phyloP scores from a whole-genome alignment of 2,113 vertebrate species.

The Pterocles orientalis region DNA sequence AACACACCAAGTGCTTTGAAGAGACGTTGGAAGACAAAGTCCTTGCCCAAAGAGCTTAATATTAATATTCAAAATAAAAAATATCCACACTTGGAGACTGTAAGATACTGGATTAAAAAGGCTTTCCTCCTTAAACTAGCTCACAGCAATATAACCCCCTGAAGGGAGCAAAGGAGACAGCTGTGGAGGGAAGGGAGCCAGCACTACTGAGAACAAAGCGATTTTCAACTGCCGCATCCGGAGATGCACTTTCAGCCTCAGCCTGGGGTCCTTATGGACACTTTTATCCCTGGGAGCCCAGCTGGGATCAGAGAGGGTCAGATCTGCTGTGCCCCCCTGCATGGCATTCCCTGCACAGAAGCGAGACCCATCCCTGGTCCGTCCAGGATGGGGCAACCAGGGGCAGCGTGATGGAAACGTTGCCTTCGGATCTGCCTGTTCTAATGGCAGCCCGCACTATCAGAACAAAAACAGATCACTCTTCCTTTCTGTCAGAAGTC shows the following conservation, averaged over 20 bases:
- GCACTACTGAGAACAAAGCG: neutral
- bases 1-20: neutral
- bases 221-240: neutral
- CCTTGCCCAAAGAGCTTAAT: constrained; percentile 29
- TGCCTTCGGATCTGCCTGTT: neutral
- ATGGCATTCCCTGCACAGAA: rapidly evolving
- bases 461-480: rapidly evolving
- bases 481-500: neutral
- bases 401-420: rapidly evolving
- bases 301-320: neutral
- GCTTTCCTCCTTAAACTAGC: constrained; percentile 57
- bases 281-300: neutral
- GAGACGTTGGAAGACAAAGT: neutral
- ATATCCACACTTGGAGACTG: neutral
- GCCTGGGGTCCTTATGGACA: neutral
- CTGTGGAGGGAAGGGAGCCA: constrained; percentile 44
- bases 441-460: neutral
- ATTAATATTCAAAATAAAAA: constrained; percentile 15
- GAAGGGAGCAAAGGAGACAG: constrained; percentile 22
- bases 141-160: constrained; percentile 19
- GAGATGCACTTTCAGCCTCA: constrained; percentile 5
- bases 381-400: rapidly evolving
- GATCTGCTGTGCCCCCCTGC: rapidly evolving
- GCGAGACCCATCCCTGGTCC: rapidly evolving
- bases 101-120: neutral